Conservation (phyloP, 2,113 vertebrate genomes). For the Mus musculus region DNA sequence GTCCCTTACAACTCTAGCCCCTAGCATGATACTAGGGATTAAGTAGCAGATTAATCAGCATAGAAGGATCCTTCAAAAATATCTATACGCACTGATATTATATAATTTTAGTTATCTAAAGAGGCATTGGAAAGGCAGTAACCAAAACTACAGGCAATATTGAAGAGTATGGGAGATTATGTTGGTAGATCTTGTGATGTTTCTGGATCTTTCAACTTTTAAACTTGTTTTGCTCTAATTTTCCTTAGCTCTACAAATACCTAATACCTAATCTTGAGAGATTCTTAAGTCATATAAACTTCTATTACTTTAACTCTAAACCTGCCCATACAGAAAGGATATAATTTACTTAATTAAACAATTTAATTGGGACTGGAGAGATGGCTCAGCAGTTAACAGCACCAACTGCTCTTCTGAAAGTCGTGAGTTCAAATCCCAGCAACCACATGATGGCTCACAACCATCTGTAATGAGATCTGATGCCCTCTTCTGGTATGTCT, state of each 20-base stretch:
- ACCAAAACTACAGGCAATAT: background rate
- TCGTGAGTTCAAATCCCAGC: too few relatives aligned
- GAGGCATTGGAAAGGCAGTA: constrained; percentile 1
- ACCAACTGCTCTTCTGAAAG: too few relatives aligned
- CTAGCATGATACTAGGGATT: background rate
- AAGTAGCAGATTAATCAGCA: constrained; percentile 41
- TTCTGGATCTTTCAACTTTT: constrained; percentile 1
- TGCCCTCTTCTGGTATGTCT: too few relatives aligned
- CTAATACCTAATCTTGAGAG: constrained; percentile 8
- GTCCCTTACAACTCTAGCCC: background rate
- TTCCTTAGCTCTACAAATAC: constrained; percentile 16
- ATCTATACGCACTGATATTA: background rate
- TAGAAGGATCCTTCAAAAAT: background rate
- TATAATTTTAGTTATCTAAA: background rate
- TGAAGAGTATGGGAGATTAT: background rate
- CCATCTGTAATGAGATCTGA: too few relatives aligned
- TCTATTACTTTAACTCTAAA: background rate
- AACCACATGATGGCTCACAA: too few relatives aligned
- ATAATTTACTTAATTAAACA: constrained; percentile 18
- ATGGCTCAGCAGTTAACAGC: too few relatives aligned
- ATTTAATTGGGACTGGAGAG: background rate
- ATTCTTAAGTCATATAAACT: background rate
- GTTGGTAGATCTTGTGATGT: constrained; percentile 36
- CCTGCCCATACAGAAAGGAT: background rate
- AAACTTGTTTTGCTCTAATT: constrained; percentile 16